Percentiles rank a stretch among this genome's conserved stretches.
phyloP scores from a whole-genome alignment of 2,797 vertebrate species.

The Florisuga fusca region DNA sequence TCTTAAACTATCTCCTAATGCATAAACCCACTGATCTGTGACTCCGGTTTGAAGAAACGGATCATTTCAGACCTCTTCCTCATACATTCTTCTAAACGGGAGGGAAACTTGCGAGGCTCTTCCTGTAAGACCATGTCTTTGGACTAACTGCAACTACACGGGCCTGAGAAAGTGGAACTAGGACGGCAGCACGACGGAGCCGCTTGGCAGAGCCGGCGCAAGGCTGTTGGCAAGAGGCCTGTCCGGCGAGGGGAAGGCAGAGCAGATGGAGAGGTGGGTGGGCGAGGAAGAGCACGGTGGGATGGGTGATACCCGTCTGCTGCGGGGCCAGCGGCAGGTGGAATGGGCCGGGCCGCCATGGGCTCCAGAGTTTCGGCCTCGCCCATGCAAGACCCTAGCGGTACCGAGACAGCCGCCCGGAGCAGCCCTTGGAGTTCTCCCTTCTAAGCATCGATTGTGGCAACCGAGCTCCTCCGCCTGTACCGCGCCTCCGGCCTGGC shows the following conservation, averaged over 20 bases:
- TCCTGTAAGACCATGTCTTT: background rate
- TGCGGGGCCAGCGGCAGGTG: background rate
- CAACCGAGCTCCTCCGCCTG: background rate
- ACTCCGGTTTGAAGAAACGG: background rate
- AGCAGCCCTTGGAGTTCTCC: accelerated
- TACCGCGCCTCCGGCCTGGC: background rate
- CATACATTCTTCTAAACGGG: accelerated
- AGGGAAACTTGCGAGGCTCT: background rate
- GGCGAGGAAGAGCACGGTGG: background rate
- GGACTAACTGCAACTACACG: accelerated
- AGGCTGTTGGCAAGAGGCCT: background rate
- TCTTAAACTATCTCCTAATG: accelerated
- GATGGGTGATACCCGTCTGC: background rate
- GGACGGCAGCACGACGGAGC: background rate
- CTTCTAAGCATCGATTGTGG: background rate
- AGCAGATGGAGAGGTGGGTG: background rate
- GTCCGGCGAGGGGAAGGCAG: too few relatives aligned
- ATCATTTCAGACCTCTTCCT: background rate
- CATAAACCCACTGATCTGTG: accelerated
- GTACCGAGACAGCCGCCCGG: background rate
- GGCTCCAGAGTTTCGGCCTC: background rate
- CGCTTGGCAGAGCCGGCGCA: background rate
- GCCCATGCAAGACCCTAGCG: background rate
- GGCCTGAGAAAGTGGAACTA: background rate
- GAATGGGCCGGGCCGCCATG: background rate